Percentiles rank a stretch among this genome's conserved stretches.
Evolutionary conservation across 2,113 vertebrate species (phyloP).

Genomic region (Rousettus leschenaultii): DNA sequence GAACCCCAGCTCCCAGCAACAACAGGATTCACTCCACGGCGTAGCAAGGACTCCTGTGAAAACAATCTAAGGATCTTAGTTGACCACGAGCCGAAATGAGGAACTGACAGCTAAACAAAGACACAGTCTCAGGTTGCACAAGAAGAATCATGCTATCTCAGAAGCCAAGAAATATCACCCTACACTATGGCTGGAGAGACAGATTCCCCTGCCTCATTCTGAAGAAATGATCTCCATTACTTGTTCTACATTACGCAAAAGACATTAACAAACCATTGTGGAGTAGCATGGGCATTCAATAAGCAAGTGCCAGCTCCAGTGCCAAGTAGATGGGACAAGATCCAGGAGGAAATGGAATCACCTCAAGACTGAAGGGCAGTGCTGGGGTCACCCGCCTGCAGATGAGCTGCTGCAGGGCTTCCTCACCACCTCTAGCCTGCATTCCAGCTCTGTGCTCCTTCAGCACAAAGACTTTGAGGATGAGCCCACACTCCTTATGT

Average conservation of each 20-base stretch:
- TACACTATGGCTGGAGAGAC: neutral
- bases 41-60: neutral
- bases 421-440: neutral
- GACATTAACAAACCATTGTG: neutral
- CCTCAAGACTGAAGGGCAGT: neutral
- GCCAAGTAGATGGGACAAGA: neutral
- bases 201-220: neutral
- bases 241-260: neutral
- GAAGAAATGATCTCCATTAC: neutral
- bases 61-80: neutral
- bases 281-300: neutral
- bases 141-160: neutral
- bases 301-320: neutral
- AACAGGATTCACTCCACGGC: neutral
- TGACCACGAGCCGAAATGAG: neutral
- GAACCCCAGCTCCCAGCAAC: neutral
- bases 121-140: neutral
- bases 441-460: neutral
- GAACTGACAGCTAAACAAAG: neutral
- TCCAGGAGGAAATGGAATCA: neutral
- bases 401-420: neutral
- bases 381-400: neutral
- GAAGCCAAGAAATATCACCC: neutral
- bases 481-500: fast-evolving
- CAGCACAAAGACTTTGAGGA: neutral